Base-by-base conservation (phyloP, 2,888 invertebrate species). In the Lepetodrilus schrolli region DNA sequence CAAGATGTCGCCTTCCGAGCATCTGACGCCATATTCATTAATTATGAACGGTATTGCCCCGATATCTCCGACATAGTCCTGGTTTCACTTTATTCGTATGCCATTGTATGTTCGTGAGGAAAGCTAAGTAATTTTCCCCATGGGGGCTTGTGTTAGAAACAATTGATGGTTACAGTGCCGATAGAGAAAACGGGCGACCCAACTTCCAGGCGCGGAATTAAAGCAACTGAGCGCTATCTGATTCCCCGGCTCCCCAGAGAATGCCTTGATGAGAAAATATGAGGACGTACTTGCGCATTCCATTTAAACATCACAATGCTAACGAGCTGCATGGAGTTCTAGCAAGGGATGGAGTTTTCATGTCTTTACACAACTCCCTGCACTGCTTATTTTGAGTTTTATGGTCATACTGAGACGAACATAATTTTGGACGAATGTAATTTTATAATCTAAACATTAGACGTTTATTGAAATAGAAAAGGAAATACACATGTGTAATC, bases 121-220 rank as follows among this genome's bases (percentile, higher is more conserved):
- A 58, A 1, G 58, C 58, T 58, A 58, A 58, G 58, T 58, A 58
- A 58, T 58, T 58, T 30, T 17, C n/a, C 58, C 58, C 58, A 30
- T 17, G 58, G 58, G 58, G 30, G 58, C 8, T 17, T 30, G 26
- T 30, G 58, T 58, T 58, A 58, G 58, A 58, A 34, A 34, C 34
- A 58, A 58, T 34, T 58, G 58, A 58, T 58, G 30, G 23, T 17
- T n/a, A n/a, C n/a, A 30, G 43, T 30, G 13, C 26, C 13, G 30
- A 30, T 26, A 21, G 58, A 30, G 34, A 34, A 34, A 58, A 30
- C n/a, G 58, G 8, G 43, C 13, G 58, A 58, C 30, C 30, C 2
- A 7, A 34, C 26, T 58, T 58, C 26, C 30, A 30, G 58, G 17
- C 30, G 34, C 17, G 17, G 58, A 21, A 58, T 58, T 58, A 58